phyloP scores from a whole-genome alignment of 2,888 invertebrate genomes.

The Monopis laevigella region DNA sequence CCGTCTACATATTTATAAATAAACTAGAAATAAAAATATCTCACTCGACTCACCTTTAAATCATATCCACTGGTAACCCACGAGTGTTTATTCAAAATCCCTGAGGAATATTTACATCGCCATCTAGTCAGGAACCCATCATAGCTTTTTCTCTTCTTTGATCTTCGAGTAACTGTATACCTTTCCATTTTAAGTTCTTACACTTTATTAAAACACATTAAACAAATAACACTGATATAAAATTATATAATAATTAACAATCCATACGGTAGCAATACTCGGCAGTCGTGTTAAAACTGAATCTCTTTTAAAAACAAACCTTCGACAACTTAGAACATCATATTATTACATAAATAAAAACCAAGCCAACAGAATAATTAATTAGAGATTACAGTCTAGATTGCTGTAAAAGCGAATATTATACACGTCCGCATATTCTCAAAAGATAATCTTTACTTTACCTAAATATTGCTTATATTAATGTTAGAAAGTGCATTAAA shows the following conservation, averaged over 20 bases:
- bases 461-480: not conserved
- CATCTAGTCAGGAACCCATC: conserved; percentile 48
- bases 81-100: conserved; percentile 36
- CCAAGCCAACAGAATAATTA: conserved; percentile 45
- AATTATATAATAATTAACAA: conserved; percentile 20
- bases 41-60: conserved; percentile 41
- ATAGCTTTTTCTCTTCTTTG: conserved; percentile 36
- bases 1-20: not conserved
- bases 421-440: conserved; percentile 4
- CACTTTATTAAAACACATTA: conserved; percentile 16
- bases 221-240: not conserved
- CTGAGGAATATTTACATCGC: conserved; percentile 42
- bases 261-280: conserved; percentile 36
- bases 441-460: not conserved
- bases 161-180: conserved; percentile 47
- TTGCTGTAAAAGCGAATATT: conserved; percentile 22
- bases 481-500: conserved; percentile 5
- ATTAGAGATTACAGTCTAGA: conserved; percentile 37
- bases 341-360: conserved; percentile 50
- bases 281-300: conserved; percentile 44
- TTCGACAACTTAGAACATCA: conserved; percentile 34
- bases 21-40: not conserved
- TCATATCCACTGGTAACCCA: conserved; percentile 53
- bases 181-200: conserved; percentile 42
- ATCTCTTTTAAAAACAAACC: conserved; percentile 36